phyloP scores from a whole-genome alignment of 2,797 vertebrate species.

The Etheostoma perlongum region DNA sequence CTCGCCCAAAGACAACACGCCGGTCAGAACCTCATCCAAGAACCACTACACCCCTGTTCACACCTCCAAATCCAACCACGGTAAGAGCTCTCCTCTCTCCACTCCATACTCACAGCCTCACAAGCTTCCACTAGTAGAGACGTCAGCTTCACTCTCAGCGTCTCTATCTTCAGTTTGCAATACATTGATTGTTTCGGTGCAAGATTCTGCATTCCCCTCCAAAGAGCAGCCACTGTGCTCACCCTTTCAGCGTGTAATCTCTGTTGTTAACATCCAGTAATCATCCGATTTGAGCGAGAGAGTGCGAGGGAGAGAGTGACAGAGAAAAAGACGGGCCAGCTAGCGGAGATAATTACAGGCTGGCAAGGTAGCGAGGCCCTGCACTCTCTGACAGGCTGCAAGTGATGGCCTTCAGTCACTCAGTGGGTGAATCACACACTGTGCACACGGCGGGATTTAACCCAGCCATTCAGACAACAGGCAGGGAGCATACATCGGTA shows the following conservation, averaged over 20 bases:
- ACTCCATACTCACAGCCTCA: not conserved
- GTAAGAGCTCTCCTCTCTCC: constrained; percentile 73
- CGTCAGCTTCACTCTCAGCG: not conserved
- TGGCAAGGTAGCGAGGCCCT: constrained; percentile 52
- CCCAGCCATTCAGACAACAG: constrained; percentile 31
- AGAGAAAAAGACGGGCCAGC: constrained; percentile 48
- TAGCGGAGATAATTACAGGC: constrained; percentile 73
- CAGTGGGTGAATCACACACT: constrained; percentile 53
- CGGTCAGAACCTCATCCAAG: constrained; percentile 93
- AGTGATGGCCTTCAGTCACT: constrained; percentile 67
- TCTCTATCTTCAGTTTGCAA: constrained; percentile 2
- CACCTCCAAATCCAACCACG: constrained; percentile 93
- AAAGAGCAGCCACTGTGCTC: constrained; percentile 43
- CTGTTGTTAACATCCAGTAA: constrained; percentile 75
- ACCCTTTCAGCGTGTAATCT: constrained; percentile 74
- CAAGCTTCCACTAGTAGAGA: not conserved
- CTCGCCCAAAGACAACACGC: constrained; percentile 97
- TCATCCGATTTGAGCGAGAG: constrained; percentile 75
- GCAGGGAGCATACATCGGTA: constrained; percentile 38
- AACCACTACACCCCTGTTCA: constrained; percentile 97
- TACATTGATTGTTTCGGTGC: constrained; percentile 19
- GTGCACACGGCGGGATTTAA: constrained; percentile 46
- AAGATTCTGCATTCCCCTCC: constrained; percentile 27
- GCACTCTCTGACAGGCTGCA: constrained; percentile 69
- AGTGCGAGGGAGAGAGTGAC: constrained; percentile 41